Evolutionary conservation across 2,888 invertebrate species (phyloP), one percentile per base, ranked within the genome.

Genomic region (Eucriotettix oculatus): DNA sequence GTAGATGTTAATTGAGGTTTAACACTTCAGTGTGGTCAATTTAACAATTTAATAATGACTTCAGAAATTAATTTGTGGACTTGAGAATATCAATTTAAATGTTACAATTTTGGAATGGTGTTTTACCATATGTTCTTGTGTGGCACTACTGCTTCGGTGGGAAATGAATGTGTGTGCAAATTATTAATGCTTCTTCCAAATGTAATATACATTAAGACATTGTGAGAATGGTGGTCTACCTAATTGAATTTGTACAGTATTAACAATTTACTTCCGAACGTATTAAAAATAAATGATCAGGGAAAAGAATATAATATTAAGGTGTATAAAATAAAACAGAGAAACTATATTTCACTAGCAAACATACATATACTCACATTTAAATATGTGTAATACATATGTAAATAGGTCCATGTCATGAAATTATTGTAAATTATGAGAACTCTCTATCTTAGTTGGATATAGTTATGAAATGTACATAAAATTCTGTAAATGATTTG

Each of bases 271-370:
- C 59, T 59, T 58, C 56, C 55, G 14, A 52, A 41, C 58, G 52
- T 48, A 48, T 53, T 48, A 52, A 41, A 54, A 52, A 44, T 58
- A 58, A 61, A 54, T 53, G 57, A 60, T 57, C 60, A 60, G 60
- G 60, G 60, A 60, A 57, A 53, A 60, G 48, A 52, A 17, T 56
- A 55, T 54, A 57, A 57, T 60, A 16, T 42, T 58, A 57, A 44
- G 42, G n/a, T 40, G 17, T 14, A 42, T 14, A 41, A 55, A n/a
- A 14, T 41, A 40, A 54, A 12, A 41, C n/a, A 42, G 55, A 55
- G 29, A 29, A 55, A 41, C 41, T 55, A 55, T 55, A 55, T 55
- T 55, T 55, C 55, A 55, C 40, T 55, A 40, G 17, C 29, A n/a
- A 55, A n/a, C 16, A 9, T 41, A 55, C 12, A 40, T 41, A 16